phyloP scores from a whole-genome alignment of 2,797 vertebrate genomes.

The Melanotaenia parkinsoni region DNA sequence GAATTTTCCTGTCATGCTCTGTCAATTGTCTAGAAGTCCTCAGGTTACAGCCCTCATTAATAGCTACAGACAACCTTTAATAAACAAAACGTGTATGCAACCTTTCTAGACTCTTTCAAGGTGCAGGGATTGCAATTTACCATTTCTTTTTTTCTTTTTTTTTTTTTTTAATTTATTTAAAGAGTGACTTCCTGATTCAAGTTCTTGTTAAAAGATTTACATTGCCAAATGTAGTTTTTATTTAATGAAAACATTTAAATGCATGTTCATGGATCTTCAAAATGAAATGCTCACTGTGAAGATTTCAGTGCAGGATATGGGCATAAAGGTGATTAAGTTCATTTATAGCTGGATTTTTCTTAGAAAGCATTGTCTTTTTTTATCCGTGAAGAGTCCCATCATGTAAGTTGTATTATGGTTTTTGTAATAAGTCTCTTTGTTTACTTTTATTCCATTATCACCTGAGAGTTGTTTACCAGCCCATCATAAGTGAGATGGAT shows the following conservation, averaged over 20 bases:
- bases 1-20: constrained; percentile 19
- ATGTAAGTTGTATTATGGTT: too few relatives aligned
- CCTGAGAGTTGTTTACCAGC: neutral
- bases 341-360: too few relatives aligned
- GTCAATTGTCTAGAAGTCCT: constrained; percentile 22
- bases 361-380: too few relatives aligned
- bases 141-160: too few relatives aligned
- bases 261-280: too few relatives aligned
- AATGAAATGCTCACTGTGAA: too few relatives aligned
- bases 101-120: constrained; percentile 8
- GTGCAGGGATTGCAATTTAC: neutral
- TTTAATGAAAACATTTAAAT: too few relatives aligned
- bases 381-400: too few relatives aligned
- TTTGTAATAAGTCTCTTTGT: neutral
- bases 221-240: too few relatives aligned
- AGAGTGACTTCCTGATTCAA: neutral
- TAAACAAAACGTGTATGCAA: constrained; percentile 5
- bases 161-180: neutral
- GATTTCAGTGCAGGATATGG: too few relatives aligned
- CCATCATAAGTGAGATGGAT: neutral
- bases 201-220: too few relatives aligned
- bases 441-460: neutral
- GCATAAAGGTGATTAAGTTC: too few relatives aligned
- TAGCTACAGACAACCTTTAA: neutral
- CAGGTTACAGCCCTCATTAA: neutral